A percentile compares a stretch with the other conserved stretches of the same genome.
Evolutionary conservation across 2,113 vertebrate species (phyloP).

Genomic region (Tetrax tetrax): DNA sequence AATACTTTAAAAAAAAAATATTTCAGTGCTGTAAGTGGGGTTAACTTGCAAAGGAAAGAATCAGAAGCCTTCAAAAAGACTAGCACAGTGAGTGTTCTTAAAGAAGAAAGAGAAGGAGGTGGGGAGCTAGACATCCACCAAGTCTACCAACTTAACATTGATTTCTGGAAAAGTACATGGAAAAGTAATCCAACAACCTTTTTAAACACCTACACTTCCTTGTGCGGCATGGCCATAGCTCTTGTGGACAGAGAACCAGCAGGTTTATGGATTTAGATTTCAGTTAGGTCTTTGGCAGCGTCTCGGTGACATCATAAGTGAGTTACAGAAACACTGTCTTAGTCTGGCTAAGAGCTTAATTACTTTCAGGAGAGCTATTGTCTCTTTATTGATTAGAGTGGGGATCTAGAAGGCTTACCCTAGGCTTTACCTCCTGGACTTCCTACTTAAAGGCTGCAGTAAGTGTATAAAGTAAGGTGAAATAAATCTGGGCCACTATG

Average conservation of each 20-base stretch:
- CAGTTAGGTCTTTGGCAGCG: background rate
- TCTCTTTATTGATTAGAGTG: conserved; percentile 6
- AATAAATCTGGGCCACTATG: background rate
- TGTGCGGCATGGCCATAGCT: background rate
- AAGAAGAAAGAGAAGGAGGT: background rate
- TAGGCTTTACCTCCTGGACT: conserved; percentile 5
- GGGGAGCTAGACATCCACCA: background rate
- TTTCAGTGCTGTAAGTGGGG: background rate
- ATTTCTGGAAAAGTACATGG: background rate
- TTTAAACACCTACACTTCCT: background rate
- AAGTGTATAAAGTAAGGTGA: background rate
- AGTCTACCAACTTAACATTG: background rate
- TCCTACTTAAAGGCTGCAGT: background rate
- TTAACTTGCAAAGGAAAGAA: conserved; percentile 14
- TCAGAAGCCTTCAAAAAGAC: background rate
- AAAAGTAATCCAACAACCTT: background rate
- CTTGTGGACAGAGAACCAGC: background rate
- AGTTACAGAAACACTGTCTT: conserved; percentile 40
- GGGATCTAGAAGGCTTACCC: conserved; percentile 5
- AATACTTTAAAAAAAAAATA: background rate
- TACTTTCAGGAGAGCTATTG: conserved; percentile 41
- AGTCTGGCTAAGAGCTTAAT: conserved; percentile 27
- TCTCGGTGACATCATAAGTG: conserved; percentile 4
- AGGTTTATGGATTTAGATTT: background rate
- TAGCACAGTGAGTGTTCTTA: background rate